A percentile compares a stretch with the other conserved stretches of the same genome.
Evolutionary conservation across 2,888 invertebrate genomes (phyloP).

Genomic region (Trachelus iudaicus): DNA sequence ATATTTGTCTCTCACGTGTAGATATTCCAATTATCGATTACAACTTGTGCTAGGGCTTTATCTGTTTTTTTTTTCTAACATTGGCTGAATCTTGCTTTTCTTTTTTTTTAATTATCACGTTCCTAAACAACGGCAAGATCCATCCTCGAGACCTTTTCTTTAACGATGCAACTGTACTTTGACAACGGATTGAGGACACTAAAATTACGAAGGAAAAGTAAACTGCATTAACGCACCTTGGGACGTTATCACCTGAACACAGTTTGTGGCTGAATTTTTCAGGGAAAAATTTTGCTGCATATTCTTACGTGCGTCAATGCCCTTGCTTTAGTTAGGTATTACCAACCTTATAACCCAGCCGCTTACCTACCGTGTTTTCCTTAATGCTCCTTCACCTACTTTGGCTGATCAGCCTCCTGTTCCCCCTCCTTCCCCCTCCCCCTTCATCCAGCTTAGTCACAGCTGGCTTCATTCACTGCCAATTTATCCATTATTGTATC

Average conservation of each 20-base stretch:
- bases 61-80: background rate
- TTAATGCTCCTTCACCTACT: background rate
- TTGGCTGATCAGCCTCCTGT: background rate
- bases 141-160: background rate
- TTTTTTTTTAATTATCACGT: background rate
- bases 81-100: background rate
- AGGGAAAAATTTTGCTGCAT: conserved; percentile 8
- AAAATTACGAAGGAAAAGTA: background rate
- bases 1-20: too few species aligned
- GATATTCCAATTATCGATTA: too few species aligned
- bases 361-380: background rate
- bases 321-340: conserved; percentile 34
- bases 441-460: conserved; percentile 33
- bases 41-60: too few species aligned
- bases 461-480: conserved; percentile 54
- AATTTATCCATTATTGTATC: conserved; percentile 47
- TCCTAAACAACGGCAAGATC: background rate
- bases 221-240: conserved; percentile 10
- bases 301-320: conserved; percentile 30
- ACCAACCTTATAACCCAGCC: background rate
- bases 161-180: conserved; percentile 33
- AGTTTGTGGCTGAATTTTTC: conserved; percentile 18
- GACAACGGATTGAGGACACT: conserved; percentile 5
- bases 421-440: accelerated
- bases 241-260: conserved; percentile 8